Conservation (phyloP, 2,113 vertebrate species). For the Caloenas nicobarica region DNA sequence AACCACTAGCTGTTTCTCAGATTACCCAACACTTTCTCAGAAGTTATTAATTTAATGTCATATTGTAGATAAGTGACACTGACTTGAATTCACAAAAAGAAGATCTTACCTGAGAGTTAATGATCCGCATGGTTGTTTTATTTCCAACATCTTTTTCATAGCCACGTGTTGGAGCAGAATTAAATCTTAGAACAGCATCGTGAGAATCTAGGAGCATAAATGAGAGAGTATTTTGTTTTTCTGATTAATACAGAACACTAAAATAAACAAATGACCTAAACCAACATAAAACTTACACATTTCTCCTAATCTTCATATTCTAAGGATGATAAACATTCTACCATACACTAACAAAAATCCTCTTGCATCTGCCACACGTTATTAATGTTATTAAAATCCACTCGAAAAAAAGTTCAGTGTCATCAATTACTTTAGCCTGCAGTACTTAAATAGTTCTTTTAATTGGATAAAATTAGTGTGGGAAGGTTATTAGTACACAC, state of each 20-base stretch:
- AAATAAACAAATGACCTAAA: neutral
- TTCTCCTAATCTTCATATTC: neutral
- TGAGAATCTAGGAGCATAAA: slow-evolving; percentile 86
- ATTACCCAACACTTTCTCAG: neutral
- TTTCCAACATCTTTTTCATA: slow-evolving; percentile 96
- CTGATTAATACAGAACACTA: neutral
- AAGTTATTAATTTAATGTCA: neutral
- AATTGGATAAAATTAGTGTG: slow-evolving; percentile 2
- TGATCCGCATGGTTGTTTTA: slow-evolving; percentile 94
- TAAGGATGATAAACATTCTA: neutral
- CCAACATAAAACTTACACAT: neutral
- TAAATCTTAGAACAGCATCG: slow-evolving; percentile 95
- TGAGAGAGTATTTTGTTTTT: neutral
- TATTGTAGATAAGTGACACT: neutral
- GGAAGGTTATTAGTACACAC: neutral
- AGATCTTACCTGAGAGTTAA: slow-evolving; percentile 93
- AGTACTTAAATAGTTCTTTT: neutral
- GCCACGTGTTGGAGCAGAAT: slow-evolving; percentile 91
- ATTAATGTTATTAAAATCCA: neutral
- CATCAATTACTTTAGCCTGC: neutral
- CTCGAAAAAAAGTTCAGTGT: neutral
- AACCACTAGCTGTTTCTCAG: neutral
- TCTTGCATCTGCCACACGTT: neutral
- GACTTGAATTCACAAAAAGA: neutral
- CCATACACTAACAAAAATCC: neutral